Evolutionary conservation across 2,113 vertebrate genomes (phyloP).

Genomic region (Melanostigma gelatinosum): DNA sequence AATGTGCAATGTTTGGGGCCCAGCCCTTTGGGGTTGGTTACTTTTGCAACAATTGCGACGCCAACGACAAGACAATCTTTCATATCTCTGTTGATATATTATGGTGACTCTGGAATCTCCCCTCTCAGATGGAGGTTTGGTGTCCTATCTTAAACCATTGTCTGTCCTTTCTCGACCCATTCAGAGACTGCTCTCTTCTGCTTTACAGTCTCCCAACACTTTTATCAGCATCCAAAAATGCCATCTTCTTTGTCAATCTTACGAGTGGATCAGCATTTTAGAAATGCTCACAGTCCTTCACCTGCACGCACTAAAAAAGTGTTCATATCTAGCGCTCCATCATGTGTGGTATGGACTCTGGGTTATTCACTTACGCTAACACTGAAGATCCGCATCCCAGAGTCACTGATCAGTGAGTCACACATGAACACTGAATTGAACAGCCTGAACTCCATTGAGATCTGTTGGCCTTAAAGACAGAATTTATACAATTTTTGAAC

Average conservation of each 20-base stretch:
- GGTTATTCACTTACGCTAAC: not conserved
- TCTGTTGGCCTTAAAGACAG: not conserved
- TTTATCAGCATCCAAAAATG: slow-evolving; percentile 1
- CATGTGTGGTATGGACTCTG: not conserved
- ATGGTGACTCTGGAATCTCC: slow-evolving; percentile 8
- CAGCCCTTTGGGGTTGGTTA: slow-evolving; percentile 3
- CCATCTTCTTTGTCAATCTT: not conserved
- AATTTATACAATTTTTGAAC: not conserved
- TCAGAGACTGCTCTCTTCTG: slow-evolving; percentile 24
- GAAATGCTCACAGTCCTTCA: not conserved
- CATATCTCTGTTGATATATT: slow-evolving; percentile 38
- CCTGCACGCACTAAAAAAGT: not conserved
- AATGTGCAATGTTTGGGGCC: slow-evolving; percentile 17
- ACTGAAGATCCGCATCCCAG: not conserved
- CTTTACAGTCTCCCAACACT: not conserved
- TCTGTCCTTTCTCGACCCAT: slow-evolving; percentile 15
- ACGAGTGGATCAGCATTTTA: not conserved
- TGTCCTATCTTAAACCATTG: slow-evolving; percentile 32
- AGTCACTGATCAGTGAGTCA: not conserved
- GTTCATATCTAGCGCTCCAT: not conserved
- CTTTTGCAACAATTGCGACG: slow-evolving; percentile 34
- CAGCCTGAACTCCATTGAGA: not conserved
- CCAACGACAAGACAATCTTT: slow-evolving; percentile 35
- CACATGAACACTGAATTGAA: not conserved
- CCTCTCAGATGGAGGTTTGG: slow-evolving; percentile 16